These are phyloP conservation scores for Portunus trituberculatus DNA, from an alignment of 1,140 invertebrate genomes.

Conservation along the genomic window DNA sequence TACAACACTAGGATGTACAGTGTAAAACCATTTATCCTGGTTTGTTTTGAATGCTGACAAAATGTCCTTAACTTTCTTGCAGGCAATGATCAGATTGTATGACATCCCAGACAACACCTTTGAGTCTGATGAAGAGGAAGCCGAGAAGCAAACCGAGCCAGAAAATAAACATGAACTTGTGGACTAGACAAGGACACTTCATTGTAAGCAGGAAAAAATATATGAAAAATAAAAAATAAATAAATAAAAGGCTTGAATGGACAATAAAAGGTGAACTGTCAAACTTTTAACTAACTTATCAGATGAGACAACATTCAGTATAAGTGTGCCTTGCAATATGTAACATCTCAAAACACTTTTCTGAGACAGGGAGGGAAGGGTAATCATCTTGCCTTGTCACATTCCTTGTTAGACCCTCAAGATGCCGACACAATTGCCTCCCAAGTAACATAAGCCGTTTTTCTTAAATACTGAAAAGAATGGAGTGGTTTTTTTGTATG, in stretches of 20 bases:
- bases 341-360: neutral
- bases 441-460: neutral
- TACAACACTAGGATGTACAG: no score
- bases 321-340: neutral
- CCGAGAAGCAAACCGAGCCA: slow-evolving; percentile 84
- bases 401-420: neutral
- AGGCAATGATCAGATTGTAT: slow-evolving; percentile 96
- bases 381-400: neutral
- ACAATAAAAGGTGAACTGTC: no score
- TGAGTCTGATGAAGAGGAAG: slow-evolving; percentile 96
- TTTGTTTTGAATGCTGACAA: no score
- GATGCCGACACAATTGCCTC: neutral
- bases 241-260: no score
- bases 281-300: no score
- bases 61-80: slow-evolving; percentile 72
- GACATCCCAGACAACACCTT: slow-evolving; percentile 99
- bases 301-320: neutral
- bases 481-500: neutral
- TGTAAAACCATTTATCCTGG: no score
- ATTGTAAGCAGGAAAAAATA: neutral
- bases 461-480: neutral
- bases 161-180: slow-evolving; percentile 59
- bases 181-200: neutral
- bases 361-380: neutral
- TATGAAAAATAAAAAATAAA: neutral